phyloP scores from a whole-genome alignment of 2,113 vertebrate genomes.

The Emydocephalus ijimae region DNA sequence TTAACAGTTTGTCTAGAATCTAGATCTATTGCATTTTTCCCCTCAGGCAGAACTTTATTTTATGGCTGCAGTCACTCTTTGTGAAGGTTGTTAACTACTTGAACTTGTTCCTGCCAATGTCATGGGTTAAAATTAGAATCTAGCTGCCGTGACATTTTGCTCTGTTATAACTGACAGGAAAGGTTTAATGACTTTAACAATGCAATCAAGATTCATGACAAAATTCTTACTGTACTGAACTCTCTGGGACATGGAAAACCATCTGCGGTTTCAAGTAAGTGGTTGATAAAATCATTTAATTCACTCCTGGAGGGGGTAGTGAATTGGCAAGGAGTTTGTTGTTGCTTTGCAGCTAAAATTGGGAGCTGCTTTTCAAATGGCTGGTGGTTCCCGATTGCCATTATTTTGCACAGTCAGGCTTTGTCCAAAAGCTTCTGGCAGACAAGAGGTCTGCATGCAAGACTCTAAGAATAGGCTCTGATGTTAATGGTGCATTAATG shows the following conservation, averaged over 20 bases:
- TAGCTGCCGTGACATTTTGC: conserved; percentile 53
- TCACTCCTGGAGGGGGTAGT: background rate
- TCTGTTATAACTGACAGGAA: conserved; percentile 32
- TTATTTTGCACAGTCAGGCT: background rate
- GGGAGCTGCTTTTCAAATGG: conserved; percentile 1
- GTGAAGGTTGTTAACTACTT: background rate
- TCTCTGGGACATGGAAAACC: conserved; percentile 19
- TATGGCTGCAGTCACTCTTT: background rate
- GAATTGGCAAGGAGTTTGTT: conserved; percentile 1
- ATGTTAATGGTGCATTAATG: background rate
- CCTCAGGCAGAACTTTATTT: background rate
- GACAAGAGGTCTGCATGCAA: background rate
- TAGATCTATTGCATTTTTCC: background rate
- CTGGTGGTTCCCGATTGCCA: background rate
- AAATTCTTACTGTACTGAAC: conserved; percentile 25
- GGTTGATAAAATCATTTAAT: conserved; percentile 19
- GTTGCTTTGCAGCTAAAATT: background rate
- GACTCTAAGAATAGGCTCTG: background rate
- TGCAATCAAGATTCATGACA: conserved; percentile 16
- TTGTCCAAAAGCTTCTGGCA: background rate
- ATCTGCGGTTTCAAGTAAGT: conserved; percentile 55
- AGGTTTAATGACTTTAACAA: conserved; percentile 42
- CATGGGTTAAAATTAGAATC: conserved; percentile 77
- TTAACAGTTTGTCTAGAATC: background rate
- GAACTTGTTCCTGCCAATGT: conserved; percentile 58